phyloP scores from a whole-genome alignment of 2,113 vertebrate species.

The Dipodomys merriami region DNA sequence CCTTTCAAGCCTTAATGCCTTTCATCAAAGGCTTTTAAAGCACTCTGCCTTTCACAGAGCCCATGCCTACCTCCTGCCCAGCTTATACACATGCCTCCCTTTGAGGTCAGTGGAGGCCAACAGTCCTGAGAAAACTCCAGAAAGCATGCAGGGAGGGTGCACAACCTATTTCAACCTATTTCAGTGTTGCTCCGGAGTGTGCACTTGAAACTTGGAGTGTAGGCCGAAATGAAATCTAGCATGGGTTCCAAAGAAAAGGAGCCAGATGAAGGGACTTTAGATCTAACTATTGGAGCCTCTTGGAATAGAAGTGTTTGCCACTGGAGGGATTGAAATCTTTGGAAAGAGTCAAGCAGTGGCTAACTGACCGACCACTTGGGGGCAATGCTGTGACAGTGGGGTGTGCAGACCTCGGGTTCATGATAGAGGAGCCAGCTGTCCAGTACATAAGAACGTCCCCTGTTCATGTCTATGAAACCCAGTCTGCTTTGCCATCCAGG shows the following conservation, averaged over 20 bases:
- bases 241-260: constrained; percentile 8
- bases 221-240: constrained; percentile 28
- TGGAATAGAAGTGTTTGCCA: not conserved
- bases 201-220: constrained; percentile 1
- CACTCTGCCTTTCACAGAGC: constrained; percentile 76
- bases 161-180: not conserved
- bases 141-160: not conserved
- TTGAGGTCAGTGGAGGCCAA: constrained; percentile 72
- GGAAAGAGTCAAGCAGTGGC: constrained; percentile 17
- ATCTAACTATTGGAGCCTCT: not conserved
- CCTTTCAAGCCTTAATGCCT: constrained; percentile 81
- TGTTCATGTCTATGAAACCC: not conserved
- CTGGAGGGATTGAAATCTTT: not conserved
- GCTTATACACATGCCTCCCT: constrained; percentile 68
- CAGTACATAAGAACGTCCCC: not conserved
- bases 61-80: constrained; percentile 71
- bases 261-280: not conserved
- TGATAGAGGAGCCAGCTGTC: not conserved
- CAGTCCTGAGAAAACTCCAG: constrained; percentile 66
- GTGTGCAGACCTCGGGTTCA: not conserved
- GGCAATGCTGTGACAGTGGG: not conserved
- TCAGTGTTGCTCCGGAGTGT: not conserved
- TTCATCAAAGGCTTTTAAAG: constrained; percentile 83
- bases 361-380: not conserved
- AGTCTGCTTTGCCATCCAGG: not conserved